A percentile compares a stretch with the other conserved stretches of the same genome.
Evolutionary conservation across 2,113 vertebrate species (phyloP).

Genomic region (Ammodytes marinus): DNA sequence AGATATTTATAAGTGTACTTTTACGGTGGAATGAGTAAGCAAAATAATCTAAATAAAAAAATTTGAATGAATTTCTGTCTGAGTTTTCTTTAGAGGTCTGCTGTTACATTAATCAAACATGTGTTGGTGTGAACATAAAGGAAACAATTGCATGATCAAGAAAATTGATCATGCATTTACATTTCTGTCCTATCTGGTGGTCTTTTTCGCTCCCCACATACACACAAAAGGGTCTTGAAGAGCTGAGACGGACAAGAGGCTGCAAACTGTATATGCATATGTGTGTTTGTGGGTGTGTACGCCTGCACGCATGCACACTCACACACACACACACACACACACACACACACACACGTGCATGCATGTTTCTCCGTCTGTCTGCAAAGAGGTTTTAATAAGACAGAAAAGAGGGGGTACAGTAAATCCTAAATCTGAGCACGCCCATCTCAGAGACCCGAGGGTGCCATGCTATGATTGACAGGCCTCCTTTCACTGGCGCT

Average conservation of each 20-base stretch:
- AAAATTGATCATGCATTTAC: neutral
- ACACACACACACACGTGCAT: slow-evolving; percentile 32
- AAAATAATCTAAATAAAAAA: slow-evolving; percentile 60
- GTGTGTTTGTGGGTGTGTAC: slow-evolving; percentile 24
- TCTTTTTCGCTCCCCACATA: slow-evolving; percentile 2
- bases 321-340: too few species aligned
- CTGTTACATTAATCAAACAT: slow-evolving; percentile 8
- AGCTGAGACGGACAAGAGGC: slow-evolving; percentile 45
- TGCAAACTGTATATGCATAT: slow-evolving; percentile 26
- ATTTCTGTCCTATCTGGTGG: slow-evolving; percentile 21
- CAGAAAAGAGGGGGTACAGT: slow-evolving; percentile 75
- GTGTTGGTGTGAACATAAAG: neutral
- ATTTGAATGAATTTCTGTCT: slow-evolving; percentile 52
- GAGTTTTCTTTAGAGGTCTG: slow-evolving; percentile 25
- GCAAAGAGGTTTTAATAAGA: slow-evolving; percentile 70
- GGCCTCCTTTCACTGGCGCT: slow-evolving; percentile 78
- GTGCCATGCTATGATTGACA: slow-evolving; percentile 79
- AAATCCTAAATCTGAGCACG: slow-evolving; percentile 78
- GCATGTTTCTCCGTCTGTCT: slow-evolving; percentile 63
- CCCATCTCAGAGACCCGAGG: slow-evolving; percentile 78
- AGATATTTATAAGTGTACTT: slow-evolving; percentile 22
- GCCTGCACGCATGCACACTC: neutral
- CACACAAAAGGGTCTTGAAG: slow-evolving; percentile 17
- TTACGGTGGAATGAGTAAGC: slow-evolving; percentile 53
- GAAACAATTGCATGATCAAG: neutral